Percentiles rank a stretch among this genome's conserved stretches.
Conservation (phyloP, 1,140 invertebrate species). For the Leptopilina clavipes region DNA sequence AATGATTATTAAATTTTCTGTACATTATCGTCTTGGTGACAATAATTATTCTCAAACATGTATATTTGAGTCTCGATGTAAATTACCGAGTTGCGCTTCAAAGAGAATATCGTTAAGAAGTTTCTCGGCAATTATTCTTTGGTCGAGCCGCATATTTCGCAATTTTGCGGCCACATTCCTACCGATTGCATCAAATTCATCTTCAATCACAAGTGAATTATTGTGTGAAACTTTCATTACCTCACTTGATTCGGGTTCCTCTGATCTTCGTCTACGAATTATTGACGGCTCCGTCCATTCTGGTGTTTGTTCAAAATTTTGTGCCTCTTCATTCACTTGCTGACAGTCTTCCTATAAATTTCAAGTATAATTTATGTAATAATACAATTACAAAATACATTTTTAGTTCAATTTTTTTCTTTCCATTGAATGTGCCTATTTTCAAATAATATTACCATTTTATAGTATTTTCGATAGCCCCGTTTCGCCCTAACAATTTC, state of each 20-base stretch:
- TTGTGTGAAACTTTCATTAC: slow-evolving; percentile 63
- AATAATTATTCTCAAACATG: slow-evolving; percentile 61
- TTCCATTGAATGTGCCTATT: background rate
- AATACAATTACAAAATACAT: too few relatives aligned
- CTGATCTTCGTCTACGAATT: slow-evolving; percentile 59
- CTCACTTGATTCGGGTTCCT: slow-evolving; percentile 63
- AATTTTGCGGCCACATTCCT: slow-evolving; percentile 72
- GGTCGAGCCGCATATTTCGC: slow-evolving; percentile 71
- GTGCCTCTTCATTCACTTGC: slow-evolving; percentile 56
- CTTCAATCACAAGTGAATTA: slow-evolving; percentile 64
- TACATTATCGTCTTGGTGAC: background rate
- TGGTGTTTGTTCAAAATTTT: slow-evolving; percentile 58
- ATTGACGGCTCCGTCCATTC: slow-evolving; percentile 65
- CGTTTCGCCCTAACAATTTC: slow-evolving; percentile 66
- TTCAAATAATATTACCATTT: slow-evolving; percentile 55
- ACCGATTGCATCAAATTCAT: slow-evolving; percentile 72
- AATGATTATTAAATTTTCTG: slow-evolving; percentile 22
- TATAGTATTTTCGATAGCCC: slow-evolving; percentile 68
- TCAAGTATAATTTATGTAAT: too few relatives aligned
- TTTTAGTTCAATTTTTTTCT: background rate
- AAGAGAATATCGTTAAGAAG: slow-evolving; percentile 72
- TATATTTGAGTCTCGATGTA: slow-evolving; percentile 70
- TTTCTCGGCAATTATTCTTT: slow-evolving; percentile 73
- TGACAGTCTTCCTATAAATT: slow-evolving; percentile 64
- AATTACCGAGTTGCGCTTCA: slow-evolving; percentile 71